These are phyloP conservation scores for Muscidifurax raptorellus DNA, from an alignment of 1,140 invertebrate genomes.

Conservation along the genomic window DNA sequence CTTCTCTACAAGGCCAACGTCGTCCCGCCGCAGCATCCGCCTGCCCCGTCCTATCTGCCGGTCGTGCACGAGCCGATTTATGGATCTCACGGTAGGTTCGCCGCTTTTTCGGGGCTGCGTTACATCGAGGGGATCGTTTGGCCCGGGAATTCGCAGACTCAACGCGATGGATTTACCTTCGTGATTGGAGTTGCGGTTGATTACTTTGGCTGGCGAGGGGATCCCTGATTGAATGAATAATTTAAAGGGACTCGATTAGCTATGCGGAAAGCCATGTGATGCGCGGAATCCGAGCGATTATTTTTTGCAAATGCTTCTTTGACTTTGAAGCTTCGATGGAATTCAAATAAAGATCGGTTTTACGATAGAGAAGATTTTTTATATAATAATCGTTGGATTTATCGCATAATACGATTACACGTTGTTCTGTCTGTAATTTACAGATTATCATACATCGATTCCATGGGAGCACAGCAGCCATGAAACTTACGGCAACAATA, in stretches of 20 bases:
- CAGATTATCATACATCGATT: conserved; percentile 46
- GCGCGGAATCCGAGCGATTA: no score
- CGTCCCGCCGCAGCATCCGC: neutral
- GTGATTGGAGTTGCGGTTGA: neutral
- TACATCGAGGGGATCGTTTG: neutral
- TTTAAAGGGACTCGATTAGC: neutral
- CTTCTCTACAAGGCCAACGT: conserved; percentile 26
- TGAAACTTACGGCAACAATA: conserved; percentile 41
- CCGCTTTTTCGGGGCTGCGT: neutral
- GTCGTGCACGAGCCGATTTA: conserved; percentile 30
- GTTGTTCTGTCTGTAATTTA: no score
- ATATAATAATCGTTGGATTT: no score
- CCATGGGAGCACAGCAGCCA: conserved; percentile 47
- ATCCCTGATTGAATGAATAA: neutral
- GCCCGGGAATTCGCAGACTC: neutral
- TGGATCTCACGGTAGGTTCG: conserved; percentile 24
- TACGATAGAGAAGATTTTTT: no score
- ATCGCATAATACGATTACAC: no score
- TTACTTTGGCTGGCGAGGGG: no score
- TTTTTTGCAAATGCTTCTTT: no score
- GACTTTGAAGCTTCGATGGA: no score
- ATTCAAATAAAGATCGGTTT: no score
- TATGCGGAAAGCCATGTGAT: no score
- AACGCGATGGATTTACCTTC: neutral
- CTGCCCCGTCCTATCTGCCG: neutral